A percentile compares a stretch with the other conserved stretches of the same genome.
phyloP scores from a whole-genome alignment of 2,113 vertebrate genomes.

The Notothenia coriiceps region DNA sequence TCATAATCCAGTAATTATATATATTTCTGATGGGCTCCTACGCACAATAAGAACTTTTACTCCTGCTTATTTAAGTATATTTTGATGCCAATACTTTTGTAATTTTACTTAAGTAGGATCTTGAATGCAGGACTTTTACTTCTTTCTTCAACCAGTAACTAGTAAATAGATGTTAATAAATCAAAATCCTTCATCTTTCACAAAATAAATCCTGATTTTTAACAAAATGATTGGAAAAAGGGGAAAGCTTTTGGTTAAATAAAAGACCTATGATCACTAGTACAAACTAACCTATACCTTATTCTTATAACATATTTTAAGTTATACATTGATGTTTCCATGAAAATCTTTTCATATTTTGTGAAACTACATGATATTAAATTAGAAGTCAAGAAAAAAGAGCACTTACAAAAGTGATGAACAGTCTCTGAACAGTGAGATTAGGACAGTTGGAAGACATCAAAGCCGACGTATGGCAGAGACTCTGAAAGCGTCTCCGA shows the following conservation, averaged over 20 bases:
- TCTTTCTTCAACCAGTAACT: background rate
- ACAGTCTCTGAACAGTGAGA: conserved; percentile 59
- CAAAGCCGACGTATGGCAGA: conserved; percentile 71
- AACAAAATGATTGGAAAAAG: background rate
- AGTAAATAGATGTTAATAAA: conserved; percentile 33
- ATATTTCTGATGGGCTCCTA: too few species aligned
- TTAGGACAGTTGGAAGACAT: conserved; percentile 73
- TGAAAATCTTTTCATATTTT: background rate
- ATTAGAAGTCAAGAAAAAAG: conserved; percentile 21
- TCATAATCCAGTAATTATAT: too few species aligned
- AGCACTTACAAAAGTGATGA: conserved; percentile 43
- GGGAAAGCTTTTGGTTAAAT: background rate
- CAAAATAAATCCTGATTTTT: conserved; percentile 7
- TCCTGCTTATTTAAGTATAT: too few species aligned
- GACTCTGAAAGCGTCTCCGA: conserved; percentile 68
- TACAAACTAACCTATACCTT: background rate
- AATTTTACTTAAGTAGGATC: too few species aligned
- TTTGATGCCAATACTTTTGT: too few species aligned
- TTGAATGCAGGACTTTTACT: too few species aligned
- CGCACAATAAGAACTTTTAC: too few species aligned
- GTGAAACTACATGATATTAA: conserved; percentile 3
- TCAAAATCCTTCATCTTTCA: conserved; percentile 31
- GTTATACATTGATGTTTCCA: background rate
- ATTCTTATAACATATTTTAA: background rate
- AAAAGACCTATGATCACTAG: background rate